Base-by-base conservation (phyloP, 2,113 vertebrate species). In the Ammospiza nelsoni region DNA sequence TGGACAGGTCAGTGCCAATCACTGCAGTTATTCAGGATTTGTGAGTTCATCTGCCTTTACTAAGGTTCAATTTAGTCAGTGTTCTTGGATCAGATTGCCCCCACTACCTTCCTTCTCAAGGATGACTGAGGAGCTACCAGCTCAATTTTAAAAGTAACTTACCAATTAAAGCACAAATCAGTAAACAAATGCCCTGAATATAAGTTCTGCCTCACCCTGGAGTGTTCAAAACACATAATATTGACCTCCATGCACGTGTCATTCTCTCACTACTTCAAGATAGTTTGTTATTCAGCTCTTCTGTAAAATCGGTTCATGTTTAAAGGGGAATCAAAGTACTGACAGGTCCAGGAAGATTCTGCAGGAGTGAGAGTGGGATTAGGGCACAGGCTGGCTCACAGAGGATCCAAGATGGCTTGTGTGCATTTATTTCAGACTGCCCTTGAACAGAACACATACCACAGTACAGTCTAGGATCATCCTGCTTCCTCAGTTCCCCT, bases 51-150 rank as follows among this genome's bases (percentile, higher is more conserved):
- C 9, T 48, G 49, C 31, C 28, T 62, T 80, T 66, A 58, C 57
- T 76, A 73, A 77, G 11, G 20, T 65, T 83, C 44, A 35, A 14
- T 68, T 66, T 44, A 28, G 29, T 31, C 1, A 1, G 3, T 61
- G 93, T 92, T 85, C 72, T 80, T n/a, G 49, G 58, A 65, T 90
- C 28, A 84, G 17, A 49, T 68, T 88, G 12, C 27, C 72, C 49
- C 20, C 62, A 61, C 11, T 73, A 24, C 31, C 8, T 77, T 83
- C 27, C 20, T 66, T 65, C 49, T 73, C 49, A 65, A 82, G 2
- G 5, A 2, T 65, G 39, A 67, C 9, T 0, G 0, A 86, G 66
- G 22, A 61, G 9, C 37, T 76, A 24, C 5, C 37, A 76, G 29
- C 10, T 80, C 46, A 68, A 49, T 89, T 95, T 84, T 37, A 43